These are phyloP conservation scores for Gallinago nigripennis DNA, from an alignment of 2,797 vertebrate species.

Conservation along the genomic window DNA sequence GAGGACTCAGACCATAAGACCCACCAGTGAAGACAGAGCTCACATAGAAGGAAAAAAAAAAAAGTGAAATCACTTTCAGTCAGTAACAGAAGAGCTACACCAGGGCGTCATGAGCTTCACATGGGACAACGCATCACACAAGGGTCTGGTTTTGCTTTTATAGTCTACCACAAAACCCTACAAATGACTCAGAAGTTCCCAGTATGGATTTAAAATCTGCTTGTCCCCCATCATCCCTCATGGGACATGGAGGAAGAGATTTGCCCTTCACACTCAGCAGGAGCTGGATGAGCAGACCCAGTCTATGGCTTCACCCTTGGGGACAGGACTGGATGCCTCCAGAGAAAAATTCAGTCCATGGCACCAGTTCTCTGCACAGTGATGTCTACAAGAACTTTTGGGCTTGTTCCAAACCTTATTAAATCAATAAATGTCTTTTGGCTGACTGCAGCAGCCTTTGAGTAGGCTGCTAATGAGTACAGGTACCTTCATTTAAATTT, in stretches of 20 bases:
- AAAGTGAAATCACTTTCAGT: background rate
- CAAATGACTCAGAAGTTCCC: fast-evolving
- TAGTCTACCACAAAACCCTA: background rate
- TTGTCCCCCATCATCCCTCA: background rate
- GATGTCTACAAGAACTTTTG: background rate
- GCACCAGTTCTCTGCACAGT: background rate
- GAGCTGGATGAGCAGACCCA: background rate
- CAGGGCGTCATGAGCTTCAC: background rate
- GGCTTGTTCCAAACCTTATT: background rate
- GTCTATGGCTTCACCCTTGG: fast-evolving
- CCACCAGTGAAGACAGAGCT: background rate
- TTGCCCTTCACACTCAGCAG: background rate
- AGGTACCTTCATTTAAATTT: background rate
- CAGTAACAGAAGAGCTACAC: too few species aligned
- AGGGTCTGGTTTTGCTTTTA: background rate
- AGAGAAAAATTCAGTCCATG: fast-evolving
- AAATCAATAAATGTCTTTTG: background rate
- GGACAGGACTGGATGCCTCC: fast-evolving
- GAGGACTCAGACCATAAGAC: background rate
- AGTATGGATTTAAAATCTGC: background rate
- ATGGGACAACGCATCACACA: fast-evolving
- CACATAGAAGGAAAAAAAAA: fast-evolving
- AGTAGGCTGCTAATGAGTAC: background rate
- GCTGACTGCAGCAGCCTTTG: background rate
- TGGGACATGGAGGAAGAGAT: fast-evolving